A percentile compares a stretch with the other conserved stretches of the same genome.
These are phyloP conservation scores for Tricholaema leucomelas DNA, from an alignment of 2,113 vertebrate genomes.

Conservation along the genomic window DNA sequence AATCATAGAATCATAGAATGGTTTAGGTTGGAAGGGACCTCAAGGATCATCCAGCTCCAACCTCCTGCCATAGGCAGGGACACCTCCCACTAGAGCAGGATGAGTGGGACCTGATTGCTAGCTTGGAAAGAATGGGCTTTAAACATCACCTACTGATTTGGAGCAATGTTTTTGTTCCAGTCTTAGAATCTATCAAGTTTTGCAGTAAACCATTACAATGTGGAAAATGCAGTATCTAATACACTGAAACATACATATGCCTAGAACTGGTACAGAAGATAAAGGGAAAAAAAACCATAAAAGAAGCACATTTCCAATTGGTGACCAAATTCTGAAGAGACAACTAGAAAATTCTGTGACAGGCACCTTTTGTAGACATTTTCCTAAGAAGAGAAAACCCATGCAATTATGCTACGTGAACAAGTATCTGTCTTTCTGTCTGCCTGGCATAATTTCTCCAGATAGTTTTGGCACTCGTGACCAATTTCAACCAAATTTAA, in stretches of 20 bases:
- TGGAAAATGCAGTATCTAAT: background rate
- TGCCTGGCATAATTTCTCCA: background rate
- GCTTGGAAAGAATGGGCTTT: background rate
- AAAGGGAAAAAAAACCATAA: background rate
- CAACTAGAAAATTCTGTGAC: background rate
- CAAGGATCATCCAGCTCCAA: too few relatives aligned
- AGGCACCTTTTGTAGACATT: background rate
- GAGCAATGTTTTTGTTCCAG: background rate
- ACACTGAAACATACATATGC: background rate
- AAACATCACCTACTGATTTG: background rate
- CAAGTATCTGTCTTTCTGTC: background rate
- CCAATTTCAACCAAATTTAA: background rate
- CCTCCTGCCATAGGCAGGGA: too few relatives aligned
- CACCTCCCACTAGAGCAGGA: too few relatives aligned
- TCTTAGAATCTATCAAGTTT: background rate
- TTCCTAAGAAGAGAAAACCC: background rate
- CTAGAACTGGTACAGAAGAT: background rate
- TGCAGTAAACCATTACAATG: background rate
- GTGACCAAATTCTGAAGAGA: background rate
- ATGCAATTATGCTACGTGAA: background rate
- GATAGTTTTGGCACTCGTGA: background rate
- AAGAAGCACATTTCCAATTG: background rate
- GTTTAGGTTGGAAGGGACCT: too few relatives aligned
- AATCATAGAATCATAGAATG: too few relatives aligned
- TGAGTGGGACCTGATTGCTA: background rate